Evolutionary conservation across 2,888 invertebrate genomes (phyloP), one percentile per base, ranked within the genome.

Genomic region (Machimus rusticus): DNA sequence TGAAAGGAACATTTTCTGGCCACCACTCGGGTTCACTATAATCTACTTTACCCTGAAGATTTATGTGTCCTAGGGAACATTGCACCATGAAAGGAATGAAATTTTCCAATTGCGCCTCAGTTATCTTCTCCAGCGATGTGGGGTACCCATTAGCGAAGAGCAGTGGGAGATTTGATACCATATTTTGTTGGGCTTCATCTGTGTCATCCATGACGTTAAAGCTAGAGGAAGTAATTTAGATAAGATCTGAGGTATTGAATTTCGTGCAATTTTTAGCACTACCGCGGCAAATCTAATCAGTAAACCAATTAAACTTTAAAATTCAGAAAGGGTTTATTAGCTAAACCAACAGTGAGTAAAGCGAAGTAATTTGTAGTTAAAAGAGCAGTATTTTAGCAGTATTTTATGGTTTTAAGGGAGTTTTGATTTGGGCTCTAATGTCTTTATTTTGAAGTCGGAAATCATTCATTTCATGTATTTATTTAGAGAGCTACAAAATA

Each of bases 31-130:
- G 96, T 91, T 95, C 94, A 89, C 91, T 90, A 90, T 92, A 91
- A 92, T 93, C 92, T 74, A 91, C 90, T 90, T 91, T 91, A 86
- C 91, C 91, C 88, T 92, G 92, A 87, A 92, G 89, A 88, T 93
- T 93, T 87, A 95, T 94, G 90, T 95, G 95, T 81, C 95, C 95
- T 93, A 95, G 94, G 78, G 96, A 96, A 93, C 96, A 96, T 91
- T 95, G 95, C 89, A 96, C 95, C 95, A 96, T 95, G 91, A 96
- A 96, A 89, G 95, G 95, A 90, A 96, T 95, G 91, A 96, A 96
- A 90, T 94, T 94, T 93, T 96, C 96, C 90, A 96, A 92, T 91
- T 95, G 95, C 87, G 92, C 93, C 91, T 94, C 93, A 39, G 94
- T 93, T 89, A 95, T 95, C 91, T 94, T 94, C 88, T 94, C 94